Conservation (phyloP, 2,113 vertebrate species). For the Xiphophorus maculatus region DNA sequence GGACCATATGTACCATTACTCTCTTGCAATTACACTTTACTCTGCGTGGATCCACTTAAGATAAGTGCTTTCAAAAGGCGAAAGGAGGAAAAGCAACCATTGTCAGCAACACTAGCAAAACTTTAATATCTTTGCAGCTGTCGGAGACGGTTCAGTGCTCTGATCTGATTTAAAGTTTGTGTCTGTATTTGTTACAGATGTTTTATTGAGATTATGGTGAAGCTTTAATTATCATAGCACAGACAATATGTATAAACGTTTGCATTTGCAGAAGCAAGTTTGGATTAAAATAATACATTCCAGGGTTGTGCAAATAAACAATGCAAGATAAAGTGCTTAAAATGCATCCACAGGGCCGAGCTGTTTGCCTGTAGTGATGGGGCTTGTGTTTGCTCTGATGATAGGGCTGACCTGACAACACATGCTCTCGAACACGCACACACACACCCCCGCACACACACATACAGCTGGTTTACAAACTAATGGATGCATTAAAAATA, state of each 20-base stretch:
- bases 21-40: slow-evolving; percentile 74
- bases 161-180: slow-evolving; percentile 31
- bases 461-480: slow-evolving; percentile 27
- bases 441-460: slow-evolving; percentile 6
- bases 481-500: slow-evolving; percentile 22
- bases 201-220: slow-evolving; percentile 28
- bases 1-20: slow-evolving; percentile 63
- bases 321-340: slow-evolving; percentile 58
- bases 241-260: slow-evolving; percentile 29
- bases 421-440: neutral
- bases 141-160: slow-evolving; percentile 34
- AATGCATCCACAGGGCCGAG: slow-evolving; percentile 62
- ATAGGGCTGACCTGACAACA: slow-evolving; percentile 49
- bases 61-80: slow-evolving; percentile 76
- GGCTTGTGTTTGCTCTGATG: slow-evolving; percentile 65
- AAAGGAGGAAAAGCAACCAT: slow-evolving; percentile 57
- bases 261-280: slow-evolving; percentile 21
- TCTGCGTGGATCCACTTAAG: slow-evolving; percentile 69
- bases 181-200: slow-evolving; percentile 19
- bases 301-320: slow-evolving; percentile 23
- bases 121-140: slow-evolving; percentile 28
- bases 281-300: slow-evolving; percentile 56
- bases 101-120: slow-evolving; percentile 52
- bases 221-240: slow-evolving; percentile 24
- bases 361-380: slow-evolving; percentile 71